Evolutionary conservation across 2,888 invertebrate genomes (phyloP).

Genomic region (Sturmia bella): DNA sequence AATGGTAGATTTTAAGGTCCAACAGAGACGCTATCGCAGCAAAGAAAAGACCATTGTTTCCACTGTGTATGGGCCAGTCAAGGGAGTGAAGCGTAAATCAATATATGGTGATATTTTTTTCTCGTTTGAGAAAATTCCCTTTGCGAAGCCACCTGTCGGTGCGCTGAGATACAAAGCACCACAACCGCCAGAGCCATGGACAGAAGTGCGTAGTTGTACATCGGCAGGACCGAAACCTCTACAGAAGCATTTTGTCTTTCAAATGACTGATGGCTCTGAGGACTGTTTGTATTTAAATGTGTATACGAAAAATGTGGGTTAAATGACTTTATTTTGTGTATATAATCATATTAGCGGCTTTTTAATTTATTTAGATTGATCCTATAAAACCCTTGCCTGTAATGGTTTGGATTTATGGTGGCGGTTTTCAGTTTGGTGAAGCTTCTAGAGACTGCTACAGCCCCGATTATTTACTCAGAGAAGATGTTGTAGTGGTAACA

Average conservation of each 20-base stretch:
- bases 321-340: not conserved
- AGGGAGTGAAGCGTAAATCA: constrained; percentile 80
- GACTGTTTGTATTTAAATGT: constrained; percentile 84
- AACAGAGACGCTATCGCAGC: constrained; percentile 77
- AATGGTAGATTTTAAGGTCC: constrained; percentile 78
- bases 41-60: constrained; percentile 76
- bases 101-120: constrained; percentile 80
- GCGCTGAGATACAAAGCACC: constrained; percentile 82
- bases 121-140: constrained; percentile 80
- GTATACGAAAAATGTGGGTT: constrained; percentile 80
- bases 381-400: constrained; percentile 80
- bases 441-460: constrained; percentile 81
- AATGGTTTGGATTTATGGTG: constrained; percentile 84
- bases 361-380: constrained; percentile 73
- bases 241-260: constrained; percentile 80
- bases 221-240: constrained; percentile 79
- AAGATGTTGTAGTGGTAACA: constrained; percentile 82
- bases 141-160: constrained; percentile 80
- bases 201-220: constrained; percentile 81
- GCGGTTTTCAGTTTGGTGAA: constrained; percentile 82
- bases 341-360: not conserved
- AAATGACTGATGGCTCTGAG: constrained; percentile 83
- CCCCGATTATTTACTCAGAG: constrained; percentile 82
- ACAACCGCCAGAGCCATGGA: constrained; percentile 82
- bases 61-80: constrained; percentile 80